Percentiles rank a stretch among this genome's conserved stretches.
Evolutionary conservation across 2,113 vertebrate genomes (phyloP).

Genomic region (Beaufortia kweichowensis): DNA sequence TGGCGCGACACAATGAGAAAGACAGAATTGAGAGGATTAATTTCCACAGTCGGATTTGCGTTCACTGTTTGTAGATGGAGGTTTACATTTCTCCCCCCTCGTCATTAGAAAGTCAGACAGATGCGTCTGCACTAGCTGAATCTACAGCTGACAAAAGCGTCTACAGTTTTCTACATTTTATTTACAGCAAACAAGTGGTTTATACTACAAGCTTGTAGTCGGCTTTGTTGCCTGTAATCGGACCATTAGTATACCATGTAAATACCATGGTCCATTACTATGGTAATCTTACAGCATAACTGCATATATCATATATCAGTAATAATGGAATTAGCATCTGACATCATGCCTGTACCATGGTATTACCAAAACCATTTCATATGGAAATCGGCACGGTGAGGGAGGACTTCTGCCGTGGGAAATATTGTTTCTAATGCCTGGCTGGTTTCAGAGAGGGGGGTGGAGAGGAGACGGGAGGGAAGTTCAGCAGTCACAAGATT

Average conservation of each 20-base stretch:
- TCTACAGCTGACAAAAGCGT: not conserved
- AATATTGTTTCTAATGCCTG: constrained; percentile 35
- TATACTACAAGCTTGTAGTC: too few relatives aligned
- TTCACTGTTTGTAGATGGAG: constrained; percentile 57
- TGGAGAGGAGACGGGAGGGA: not conserved
- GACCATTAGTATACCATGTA: too few relatives aligned
- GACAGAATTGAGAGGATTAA: constrained; percentile 65
- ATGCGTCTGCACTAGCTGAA: constrained; percentile 13
- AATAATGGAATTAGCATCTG: too few relatives aligned
- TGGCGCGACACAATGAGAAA: constrained; percentile 60
- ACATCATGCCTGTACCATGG: not conserved
- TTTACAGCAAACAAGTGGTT: not conserved
- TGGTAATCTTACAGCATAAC: too few relatives aligned
- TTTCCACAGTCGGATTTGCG: constrained; percentile 62
- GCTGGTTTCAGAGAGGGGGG: constrained; percentile 29
- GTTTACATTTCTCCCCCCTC: constrained; percentile 58
- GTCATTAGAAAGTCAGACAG: constrained; percentile 59
- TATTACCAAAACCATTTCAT: not conserved
- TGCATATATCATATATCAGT: too few relatives aligned
- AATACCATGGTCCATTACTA: too few relatives aligned
- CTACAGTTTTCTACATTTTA: too few relatives aligned
- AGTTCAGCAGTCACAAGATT: constrained; percentile 32
- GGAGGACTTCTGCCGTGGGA: constrained; percentile 13
- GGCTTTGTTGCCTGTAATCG: too few relatives aligned
- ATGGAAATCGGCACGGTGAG: not conserved